Base-by-base conservation (phyloP, 2,888 invertebrate species). In the Dasypolia templi region DNA sequence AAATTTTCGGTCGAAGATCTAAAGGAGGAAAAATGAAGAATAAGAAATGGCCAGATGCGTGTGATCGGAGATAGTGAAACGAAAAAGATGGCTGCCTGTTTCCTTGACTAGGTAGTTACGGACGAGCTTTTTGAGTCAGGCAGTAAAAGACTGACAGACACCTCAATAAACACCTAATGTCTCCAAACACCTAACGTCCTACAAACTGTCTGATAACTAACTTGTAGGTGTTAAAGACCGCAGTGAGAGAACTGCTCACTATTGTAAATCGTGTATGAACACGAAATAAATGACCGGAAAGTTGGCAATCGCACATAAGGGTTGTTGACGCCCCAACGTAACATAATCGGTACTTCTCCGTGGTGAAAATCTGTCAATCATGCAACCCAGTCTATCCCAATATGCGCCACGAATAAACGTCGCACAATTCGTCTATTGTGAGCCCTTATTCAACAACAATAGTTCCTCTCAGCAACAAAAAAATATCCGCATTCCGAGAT, bases 401-500 rank as follows among this genome's bases (percentile, higher is more conserved):
- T n/a, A 39, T 22, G 14, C 0, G 7, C 17, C 11, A 49, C 5
- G 42, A 80, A 56, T 42, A 26, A 59, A 61, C 4, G 22, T 44
- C 32, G 3, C 39, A 32, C 9, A 58, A 35, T 56, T 70, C 19
- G 0, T 22, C 42, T 26, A 46, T 46, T 53, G 19, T 35, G 17
- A 29, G 70, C 26, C 22, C 26, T 32, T 46, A n/a, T n/a, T n/a
- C 17, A 26, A 29, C 17, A 22, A 29, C 1, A 32, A 81, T 55
- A 44, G 44, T n/a, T 58, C 14, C 39, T 59, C 35, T 0, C 56
- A 49, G 49, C 44, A 46, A 67, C 44, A 62, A 67, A 62, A 64
- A 67, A 82, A 55, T 35, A n/a, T 70, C 55, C 19, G 78, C 70
- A 66, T 46, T 46, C 12, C 2, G 19, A 77, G 32, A 58, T 68